Evolutionary conservation across 2,888 invertebrate species (phyloP).

Genomic region (Sicus ferrugineus): DNA sequence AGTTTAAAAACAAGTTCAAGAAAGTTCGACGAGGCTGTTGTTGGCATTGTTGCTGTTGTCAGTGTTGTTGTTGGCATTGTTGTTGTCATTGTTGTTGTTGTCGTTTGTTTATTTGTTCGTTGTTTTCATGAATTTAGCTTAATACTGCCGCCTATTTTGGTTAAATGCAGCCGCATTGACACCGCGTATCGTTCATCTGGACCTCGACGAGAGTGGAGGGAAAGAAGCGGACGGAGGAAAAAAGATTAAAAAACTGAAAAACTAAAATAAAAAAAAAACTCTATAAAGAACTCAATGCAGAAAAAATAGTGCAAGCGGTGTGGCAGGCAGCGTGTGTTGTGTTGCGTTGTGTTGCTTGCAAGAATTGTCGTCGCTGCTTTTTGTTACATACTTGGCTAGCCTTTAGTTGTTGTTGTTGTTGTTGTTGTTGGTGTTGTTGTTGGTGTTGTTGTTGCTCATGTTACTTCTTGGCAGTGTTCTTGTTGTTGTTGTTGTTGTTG

Average conservation of each 20-base stretch:
- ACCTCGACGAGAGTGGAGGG: not conserved
- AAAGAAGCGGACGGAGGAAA: not conserved
- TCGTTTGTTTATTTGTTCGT: not conserved
- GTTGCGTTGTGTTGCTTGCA: not conserved
- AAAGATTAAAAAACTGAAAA: not conserved
- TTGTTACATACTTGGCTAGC: not conserved
- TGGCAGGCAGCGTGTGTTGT: not conserved
- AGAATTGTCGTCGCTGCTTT: not conserved
- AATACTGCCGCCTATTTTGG: constrained; percentile 28
- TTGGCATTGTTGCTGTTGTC: not conserved
- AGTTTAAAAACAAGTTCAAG: not conserved
- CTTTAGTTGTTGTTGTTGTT: not conserved
- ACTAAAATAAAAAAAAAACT: not conserved
- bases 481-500: not conserved
- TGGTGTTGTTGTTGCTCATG: not conserved
- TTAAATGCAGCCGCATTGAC: constrained; percentile 29
- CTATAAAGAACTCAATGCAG: not conserved
- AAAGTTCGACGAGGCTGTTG: not conserved
- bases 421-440: not conserved
- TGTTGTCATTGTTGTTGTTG: constrained; percentile 33
- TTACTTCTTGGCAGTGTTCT: not conserved
- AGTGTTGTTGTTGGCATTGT: constrained; percentile 10
- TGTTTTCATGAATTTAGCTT: constrained; percentile 17
- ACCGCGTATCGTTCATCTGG: constrained; percentile 18
- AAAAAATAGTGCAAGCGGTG: not conserved